A percentile compares a stretch with the other conserved stretches of the same genome.
phyloP scores from a whole-genome alignment of 2,113 vertebrate genomes.

The Rhineura floridana region DNA sequence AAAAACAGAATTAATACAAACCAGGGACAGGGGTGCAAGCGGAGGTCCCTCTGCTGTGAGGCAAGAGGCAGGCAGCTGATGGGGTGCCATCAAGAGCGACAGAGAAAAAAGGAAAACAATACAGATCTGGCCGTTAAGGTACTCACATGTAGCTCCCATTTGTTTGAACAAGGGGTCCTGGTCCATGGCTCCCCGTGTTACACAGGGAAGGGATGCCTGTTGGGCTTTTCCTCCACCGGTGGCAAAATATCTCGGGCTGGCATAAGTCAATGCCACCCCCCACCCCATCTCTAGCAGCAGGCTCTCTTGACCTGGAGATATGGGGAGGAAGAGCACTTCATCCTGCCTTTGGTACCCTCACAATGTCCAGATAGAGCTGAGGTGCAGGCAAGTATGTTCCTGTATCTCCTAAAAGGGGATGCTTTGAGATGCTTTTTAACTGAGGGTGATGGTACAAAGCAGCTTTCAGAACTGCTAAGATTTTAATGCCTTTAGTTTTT shows the following conservation, averaged over 20 bases:
- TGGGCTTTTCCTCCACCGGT: background rate
- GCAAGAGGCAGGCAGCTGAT: too few species aligned
- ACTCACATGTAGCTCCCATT: background rate
- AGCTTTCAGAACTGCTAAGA: background rate
- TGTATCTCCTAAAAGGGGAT: background rate
- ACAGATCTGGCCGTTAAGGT: too few species aligned
- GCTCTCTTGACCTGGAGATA: background rate
- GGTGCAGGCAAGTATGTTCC: background rate
- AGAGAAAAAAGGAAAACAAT: too few species aligned
- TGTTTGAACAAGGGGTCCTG: too few species aligned
- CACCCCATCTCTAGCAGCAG: background rate
- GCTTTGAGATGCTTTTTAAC: background rate
- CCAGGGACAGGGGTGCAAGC: too few species aligned
- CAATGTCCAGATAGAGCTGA: background rate
- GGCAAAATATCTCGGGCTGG: background rate
- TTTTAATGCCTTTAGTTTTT: conserved; percentile 32
- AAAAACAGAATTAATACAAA: too few species aligned
- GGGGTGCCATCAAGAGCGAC: too few species aligned
- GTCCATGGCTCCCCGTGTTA: background rate
- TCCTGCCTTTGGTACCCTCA: background rate
- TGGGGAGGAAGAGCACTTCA: background rate
- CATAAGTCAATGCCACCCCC: too few species aligned
- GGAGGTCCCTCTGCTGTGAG: too few species aligned
- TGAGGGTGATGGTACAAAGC: background rate
- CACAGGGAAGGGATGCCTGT: too few species aligned